phyloP scores from a whole-genome alignment of 2,797 vertebrate genomes.

The Brachyrhaphis roseni region DNA sequence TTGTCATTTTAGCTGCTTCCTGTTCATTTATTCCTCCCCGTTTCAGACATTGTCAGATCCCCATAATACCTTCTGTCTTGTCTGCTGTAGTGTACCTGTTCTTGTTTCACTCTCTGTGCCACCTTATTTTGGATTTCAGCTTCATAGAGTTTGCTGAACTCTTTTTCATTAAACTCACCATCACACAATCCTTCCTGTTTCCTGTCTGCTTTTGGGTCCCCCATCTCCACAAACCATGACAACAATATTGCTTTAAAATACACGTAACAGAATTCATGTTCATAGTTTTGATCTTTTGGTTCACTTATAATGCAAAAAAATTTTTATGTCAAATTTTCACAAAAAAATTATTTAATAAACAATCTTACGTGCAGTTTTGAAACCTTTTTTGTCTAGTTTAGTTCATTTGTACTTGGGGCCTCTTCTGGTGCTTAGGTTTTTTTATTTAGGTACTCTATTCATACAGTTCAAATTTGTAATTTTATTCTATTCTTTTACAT shows the following conservation, averaged over 20 bases:
- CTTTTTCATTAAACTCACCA: background rate
- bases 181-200: background rate
- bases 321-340: background rate
- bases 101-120: background rate
- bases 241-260: background rate
- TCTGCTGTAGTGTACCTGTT: background rate
- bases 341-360: background rate
- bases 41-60: background rate
- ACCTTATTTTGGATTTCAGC: background rate
- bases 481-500: background rate
- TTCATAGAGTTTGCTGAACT: background rate
- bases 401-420: background rate
- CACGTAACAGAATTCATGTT: background rate
- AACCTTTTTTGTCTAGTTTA: background rate
- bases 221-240: background rate
- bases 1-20: background rate
- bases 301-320: background rate
- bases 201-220: background rate
- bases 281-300: background rate
- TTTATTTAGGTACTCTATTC: background rate
- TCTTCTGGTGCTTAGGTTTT: background rate
- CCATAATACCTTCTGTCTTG: background rate
- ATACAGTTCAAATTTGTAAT: background rate
- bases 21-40: background rate
- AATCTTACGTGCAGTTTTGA: background rate